Percentiles rank a stretch among this genome's conserved stretches.
phyloP scores from a whole-genome alignment of 2,888 invertebrate genomes.

The Thymelicus sylvestris region DNA sequence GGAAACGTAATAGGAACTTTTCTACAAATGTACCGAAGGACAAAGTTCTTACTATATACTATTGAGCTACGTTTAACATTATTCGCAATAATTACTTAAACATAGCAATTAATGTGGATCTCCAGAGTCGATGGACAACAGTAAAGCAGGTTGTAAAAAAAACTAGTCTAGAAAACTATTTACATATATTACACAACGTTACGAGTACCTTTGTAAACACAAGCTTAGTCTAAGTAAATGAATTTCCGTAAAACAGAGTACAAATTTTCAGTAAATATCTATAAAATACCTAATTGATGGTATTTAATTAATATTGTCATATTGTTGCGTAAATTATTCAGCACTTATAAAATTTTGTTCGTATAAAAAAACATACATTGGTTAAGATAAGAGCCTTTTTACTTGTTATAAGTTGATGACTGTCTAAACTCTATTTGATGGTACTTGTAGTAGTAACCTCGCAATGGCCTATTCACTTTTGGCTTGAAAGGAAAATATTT shows the following conservation, averaged over 20 bases:
- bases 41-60: conserved; percentile 10
- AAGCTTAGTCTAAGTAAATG: conserved; percentile 33
- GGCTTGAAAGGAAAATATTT: conserved; percentile 3
- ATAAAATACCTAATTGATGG: conserved; percentile 28
- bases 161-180: conserved; percentile 67
- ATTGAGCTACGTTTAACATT: conserved; percentile 16
- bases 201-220: conserved; percentile 39
- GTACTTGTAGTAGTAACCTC: background rate
- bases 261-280: conserved; percentile 33
- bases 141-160: conserved; percentile 70
- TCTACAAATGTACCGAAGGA: conserved; percentile 11
- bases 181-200: conserved; percentile 74
- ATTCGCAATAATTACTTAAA: conserved; percentile 6
- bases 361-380: background rate
- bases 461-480: background rate
- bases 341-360: conserved; percentile 22
- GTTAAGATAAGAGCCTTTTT: background rate
- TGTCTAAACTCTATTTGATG: background rate
- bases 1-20: background rate
- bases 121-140: conserved; percentile 47
- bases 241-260: conserved; percentile 33
- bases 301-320: conserved; percentile 33
- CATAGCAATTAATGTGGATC: conserved; percentile 4
- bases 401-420: background rate
- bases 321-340: conserved; percentile 19